Evolutionary conservation across 1,140 invertebrate species (phyloP), one percentile per base, ranked within the genome.

Genomic region (Mercenaria mercenaria): DNA sequence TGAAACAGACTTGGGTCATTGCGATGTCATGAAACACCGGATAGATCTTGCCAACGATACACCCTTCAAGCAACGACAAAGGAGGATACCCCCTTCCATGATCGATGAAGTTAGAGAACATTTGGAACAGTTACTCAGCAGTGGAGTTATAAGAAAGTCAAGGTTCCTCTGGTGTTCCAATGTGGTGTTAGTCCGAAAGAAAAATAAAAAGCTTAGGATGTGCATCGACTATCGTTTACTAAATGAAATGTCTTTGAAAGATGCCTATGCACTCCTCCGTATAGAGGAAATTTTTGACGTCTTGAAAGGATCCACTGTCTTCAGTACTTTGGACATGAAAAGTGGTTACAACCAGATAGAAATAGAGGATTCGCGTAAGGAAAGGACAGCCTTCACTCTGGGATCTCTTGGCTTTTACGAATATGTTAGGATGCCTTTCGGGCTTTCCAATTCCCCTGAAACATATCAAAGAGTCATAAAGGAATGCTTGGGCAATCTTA

Each of bases 251-350:
- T 96, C 95, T 0, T 92, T 94, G 0, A 91, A 93, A 64, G 96
- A 97, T 92, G 92, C 90, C 50, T 97, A 96, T 92, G 97, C 97
- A 92, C 81, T 97, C 2, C 96, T n/a, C n/a, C n/a, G n/a, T n/a
- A n/a, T n/a, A n/a, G n/a, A n/a, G n/a, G n/a, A n/a, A n/a, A n/a
- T n/a, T 96, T 0, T 97, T 0, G 83, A 94, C 18, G 83, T 61
- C 15, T 86, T 97, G 0, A n/a, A 89, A 0, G 96, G 95, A 8
- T 92, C 91, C 13, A 94, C 84, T 20, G 92, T 95, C 41, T 97
- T 96, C 84, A 93, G 94, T 0, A 93, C 94, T 0, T 89, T 97
- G 0, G 96, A 97, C 93, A 82, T 92, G 56, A 81, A 80, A 64
- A 52, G 41, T 34, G 93, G 91, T 93, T 96, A 96, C 74, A 86